phyloP scores from a whole-genome alignment of 2,113 vertebrate genomes.

The Hemicordylus capensis region DNA sequence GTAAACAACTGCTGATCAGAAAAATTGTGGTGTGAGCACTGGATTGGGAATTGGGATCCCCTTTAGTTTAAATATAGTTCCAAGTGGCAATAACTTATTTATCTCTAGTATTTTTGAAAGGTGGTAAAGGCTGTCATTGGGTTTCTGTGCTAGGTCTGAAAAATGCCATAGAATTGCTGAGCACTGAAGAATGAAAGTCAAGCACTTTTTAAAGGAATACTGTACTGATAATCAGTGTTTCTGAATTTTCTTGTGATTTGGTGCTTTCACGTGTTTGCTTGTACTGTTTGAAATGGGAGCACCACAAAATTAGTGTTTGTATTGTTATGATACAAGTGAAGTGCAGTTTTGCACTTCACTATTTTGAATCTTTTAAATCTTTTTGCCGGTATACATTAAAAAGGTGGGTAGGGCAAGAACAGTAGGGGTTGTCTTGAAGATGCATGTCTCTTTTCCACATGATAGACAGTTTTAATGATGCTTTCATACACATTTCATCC shows the following conservation, averaged over 20 bases:
- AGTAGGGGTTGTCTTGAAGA: not conserved
- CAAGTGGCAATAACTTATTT: not conserved
- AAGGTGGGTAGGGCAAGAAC: not conserved
- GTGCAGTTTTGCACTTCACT: no score
- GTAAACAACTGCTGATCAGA: not conserved
- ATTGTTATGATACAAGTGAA: conserved; percentile 6
- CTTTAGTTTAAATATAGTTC: not conserved
- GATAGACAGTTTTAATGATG: not conserved
- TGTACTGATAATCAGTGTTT: not conserved
- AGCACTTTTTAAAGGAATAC: not conserved
- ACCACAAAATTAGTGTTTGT: not conserved
- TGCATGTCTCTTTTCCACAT: not conserved
- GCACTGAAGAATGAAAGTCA: not conserved
- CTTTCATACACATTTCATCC: not conserved
- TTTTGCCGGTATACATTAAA: not conserved
- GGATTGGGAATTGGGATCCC: not conserved
- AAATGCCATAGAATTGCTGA: not conserved
- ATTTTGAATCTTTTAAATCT: not conserved
- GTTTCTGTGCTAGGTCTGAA: not conserved
- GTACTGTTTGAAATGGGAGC: fast-evolving
- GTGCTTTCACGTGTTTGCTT: not conserved
- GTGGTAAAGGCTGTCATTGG: not conserved
- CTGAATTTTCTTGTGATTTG: not conserved
- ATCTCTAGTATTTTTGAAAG: not conserved
- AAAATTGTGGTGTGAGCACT: not conserved